phyloP scores from a whole-genome alignment of 2,888 invertebrate species.

The Ichneumoninae sp. region DNA sequence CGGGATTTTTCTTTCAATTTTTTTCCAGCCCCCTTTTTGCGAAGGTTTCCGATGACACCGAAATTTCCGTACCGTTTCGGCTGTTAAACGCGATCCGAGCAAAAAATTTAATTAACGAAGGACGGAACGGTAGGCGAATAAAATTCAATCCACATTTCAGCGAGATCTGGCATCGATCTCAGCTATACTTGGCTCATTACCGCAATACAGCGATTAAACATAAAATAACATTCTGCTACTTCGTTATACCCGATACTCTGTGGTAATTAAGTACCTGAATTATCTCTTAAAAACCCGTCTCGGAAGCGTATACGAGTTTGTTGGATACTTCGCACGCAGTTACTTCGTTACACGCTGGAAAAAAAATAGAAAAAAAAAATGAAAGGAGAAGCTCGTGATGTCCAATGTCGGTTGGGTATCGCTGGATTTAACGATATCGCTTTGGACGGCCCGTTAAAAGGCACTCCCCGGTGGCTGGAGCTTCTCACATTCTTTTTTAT shows the following conservation, averaged over 20 bases:
- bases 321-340: conserved; percentile 27
- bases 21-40: too few species aligned
- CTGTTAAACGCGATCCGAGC: not conserved
- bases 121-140: not conserved
- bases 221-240: conserved; percentile 14
- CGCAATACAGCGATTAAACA: conserved; percentile 6
- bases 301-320: conserved; percentile 9
- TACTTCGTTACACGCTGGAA: conserved; percentile 6
- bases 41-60: not conserved
- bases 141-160: not conserved
- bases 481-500: conserved; percentile 42
- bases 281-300: conserved; percentile 31
- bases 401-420: conserved; percentile 26
- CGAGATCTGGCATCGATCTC: not conserved
- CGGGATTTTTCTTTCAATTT: too few species aligned
- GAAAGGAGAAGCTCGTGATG: conserved; percentile 21
- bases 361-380: not conserved
- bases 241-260: conserved; percentile 7
- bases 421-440: conserved; percentile 50
- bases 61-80: not conserved
- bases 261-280: conserved; percentile 35
- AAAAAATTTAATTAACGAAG: not conserved
- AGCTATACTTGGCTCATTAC: not conserved
- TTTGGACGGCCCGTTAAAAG: conserved; percentile 48
- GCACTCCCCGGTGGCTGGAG: conserved; percentile 30